A percentile compares a stretch with the other conserved stretches of the same genome.
Evolutionary conservation across 2,888 invertebrate species (phyloP).

Genomic region (Plebejus anna): DNA sequence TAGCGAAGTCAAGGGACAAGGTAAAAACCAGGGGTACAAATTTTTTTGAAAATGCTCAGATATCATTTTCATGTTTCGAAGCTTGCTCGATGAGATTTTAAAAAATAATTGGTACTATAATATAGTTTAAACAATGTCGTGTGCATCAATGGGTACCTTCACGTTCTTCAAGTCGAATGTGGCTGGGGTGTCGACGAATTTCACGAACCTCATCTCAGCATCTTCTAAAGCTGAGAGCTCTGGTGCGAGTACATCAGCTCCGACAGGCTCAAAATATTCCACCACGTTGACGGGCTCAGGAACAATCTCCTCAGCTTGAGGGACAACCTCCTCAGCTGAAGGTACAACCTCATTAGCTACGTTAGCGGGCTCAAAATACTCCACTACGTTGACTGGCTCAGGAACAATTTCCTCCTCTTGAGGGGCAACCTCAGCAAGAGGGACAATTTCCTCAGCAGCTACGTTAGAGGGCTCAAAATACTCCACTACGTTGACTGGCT

Average conservation of each 20-base stretch:
- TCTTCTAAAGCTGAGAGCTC: not conserved
- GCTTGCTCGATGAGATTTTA: not conserved
- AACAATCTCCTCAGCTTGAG: too few species aligned
- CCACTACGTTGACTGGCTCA: not conserved
- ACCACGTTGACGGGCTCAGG: not conserved
- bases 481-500: not conserved
- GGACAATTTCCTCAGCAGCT: not conserved
- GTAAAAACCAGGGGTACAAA: too few species aligned
- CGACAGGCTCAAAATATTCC: not conserved
- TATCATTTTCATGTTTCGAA: too few species aligned
- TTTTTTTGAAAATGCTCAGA: too few species aligned
- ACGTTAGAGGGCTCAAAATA: not conserved
- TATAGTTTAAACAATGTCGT: constrained; percentile 15
- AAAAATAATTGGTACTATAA: not conserved
- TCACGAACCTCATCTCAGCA: constrained; percentile 14
- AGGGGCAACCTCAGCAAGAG: not conserved
- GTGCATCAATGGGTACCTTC: not conserved
- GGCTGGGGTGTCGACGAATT: not conserved
- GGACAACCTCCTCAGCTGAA: too few species aligned
- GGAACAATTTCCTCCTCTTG: not conserved
- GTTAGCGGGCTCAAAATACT: not conserved
- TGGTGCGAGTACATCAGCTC: not conserved
- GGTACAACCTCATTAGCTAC: not conserved
- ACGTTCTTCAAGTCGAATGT: constrained; percentile 9
- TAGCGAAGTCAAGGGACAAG: too few species aligned